Percentiles rank a stretch among this genome's conserved stretches.
These are phyloP conservation scores for Ranitomeya imitator DNA, from an alignment of 2,113 vertebrate genomes.

Conservation along the genomic window DNA sequence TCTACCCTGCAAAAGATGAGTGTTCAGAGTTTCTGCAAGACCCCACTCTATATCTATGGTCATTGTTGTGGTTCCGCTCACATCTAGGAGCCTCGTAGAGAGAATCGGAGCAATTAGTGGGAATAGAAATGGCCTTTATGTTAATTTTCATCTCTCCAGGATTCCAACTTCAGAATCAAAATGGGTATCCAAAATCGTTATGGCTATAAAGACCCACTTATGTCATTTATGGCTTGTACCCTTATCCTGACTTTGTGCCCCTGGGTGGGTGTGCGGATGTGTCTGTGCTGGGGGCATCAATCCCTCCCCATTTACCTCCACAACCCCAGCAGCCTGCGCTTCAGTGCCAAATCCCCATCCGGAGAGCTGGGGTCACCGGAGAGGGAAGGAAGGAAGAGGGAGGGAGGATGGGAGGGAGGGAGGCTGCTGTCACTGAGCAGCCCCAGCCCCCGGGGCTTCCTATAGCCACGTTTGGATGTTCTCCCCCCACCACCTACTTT, in stretches of 20 bases:
- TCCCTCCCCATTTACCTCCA: slow-evolving; percentile 53
- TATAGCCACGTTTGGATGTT: slow-evolving; percentile 46
- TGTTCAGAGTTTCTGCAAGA: not conserved
- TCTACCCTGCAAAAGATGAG: not conserved
- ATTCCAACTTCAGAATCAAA: not conserved
- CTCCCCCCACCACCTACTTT: slow-evolving; percentile 18
- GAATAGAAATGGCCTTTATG: not conserved
- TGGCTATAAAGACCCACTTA: not conserved
- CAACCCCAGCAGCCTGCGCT: slow-evolving; percentile 10
- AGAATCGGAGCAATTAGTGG: not conserved
- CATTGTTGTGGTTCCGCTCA: not conserved
- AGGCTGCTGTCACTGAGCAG: not conserved
- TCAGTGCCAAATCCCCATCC: slow-evolving; percentile 48
- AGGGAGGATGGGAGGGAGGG: slow-evolving; percentile 42
- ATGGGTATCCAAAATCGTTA: not conserved
- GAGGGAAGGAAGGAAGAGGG: slow-evolving; percentile 12
- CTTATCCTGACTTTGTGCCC: not conserved
- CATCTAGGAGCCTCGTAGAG: not conserved
- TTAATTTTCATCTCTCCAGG: too few species aligned
- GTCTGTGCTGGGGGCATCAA: slow-evolving; percentile 5
- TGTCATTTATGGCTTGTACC: not conserved
- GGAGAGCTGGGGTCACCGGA: slow-evolving; percentile 38
- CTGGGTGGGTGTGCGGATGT: slow-evolving; percentile 30
- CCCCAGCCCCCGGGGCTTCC: slow-evolving; percentile 8
- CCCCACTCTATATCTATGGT: not conserved